These are phyloP conservation scores for Aleiodes alternator DNA, from an alignment of 2,888 invertebrate species.

Conservation along the genomic window DNA sequence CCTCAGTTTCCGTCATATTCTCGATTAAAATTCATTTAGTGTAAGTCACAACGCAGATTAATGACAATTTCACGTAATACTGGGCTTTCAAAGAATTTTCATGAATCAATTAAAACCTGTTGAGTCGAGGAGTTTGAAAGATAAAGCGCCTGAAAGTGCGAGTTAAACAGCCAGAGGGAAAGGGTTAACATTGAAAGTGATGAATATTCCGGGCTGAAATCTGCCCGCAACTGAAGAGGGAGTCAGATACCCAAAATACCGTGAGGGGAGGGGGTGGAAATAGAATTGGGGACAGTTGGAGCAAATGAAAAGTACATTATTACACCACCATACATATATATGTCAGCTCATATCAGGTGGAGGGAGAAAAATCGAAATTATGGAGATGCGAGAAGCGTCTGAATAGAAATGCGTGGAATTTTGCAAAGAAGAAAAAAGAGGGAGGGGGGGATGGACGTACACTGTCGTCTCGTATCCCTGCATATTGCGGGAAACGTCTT, in stretches of 20 bases:
- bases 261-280: conserved; percentile 23
- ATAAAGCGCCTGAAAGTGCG: conserved; percentile 24
- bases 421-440: not conserved
- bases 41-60: not conserved
- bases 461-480: conserved; percentile 28
- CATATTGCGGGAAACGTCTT: conserved; percentile 38
- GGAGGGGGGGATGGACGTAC: not conserved
- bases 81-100: not conserved
- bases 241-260: conserved; percentile 28
- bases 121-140: conserved; percentile 5
- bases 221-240: conserved; percentile 52
- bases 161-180: conserved; percentile 16
- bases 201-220: conserved; percentile 71
- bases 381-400: conserved; percentile 12
- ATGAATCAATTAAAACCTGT: conserved; percentile 35
- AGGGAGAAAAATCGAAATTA: conserved; percentile 3
- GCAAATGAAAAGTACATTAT: conserved; percentile 74
- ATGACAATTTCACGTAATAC: not conserved
- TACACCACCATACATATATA: conserved; percentile 47
- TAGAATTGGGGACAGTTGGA: conserved; percentile 62
- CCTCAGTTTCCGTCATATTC: too few relatives aligned
- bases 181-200: conserved; percentile 57
- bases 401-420: conserved; percentile 29
- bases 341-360: conserved; percentile 4
- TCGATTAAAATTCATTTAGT: too few relatives aligned